These are phyloP conservation scores for Danaus melanippus DNA, from an alignment of 1,140 invertebrate genomes.

Conservation along the genomic window DNA sequence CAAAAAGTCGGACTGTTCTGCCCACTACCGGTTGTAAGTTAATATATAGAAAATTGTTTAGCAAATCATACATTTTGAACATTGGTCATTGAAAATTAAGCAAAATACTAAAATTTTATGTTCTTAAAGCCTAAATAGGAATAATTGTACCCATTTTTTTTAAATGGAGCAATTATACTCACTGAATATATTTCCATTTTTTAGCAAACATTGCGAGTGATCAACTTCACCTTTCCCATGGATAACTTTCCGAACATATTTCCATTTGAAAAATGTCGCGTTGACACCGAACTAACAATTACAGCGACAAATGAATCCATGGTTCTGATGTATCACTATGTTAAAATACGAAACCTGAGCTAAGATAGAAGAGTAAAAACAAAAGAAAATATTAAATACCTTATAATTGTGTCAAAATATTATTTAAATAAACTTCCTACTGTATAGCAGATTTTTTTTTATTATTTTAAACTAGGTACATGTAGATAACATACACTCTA, in stretches of 20 bases:
- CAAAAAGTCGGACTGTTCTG: constrained; percentile 19
- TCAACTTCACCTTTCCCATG: constrained; percentile 26
- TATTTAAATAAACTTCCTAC: no score
- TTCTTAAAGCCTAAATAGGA: constrained; percentile 1
- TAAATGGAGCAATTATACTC: no score
- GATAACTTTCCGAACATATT: constrained; percentile 29
- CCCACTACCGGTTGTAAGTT: constrained; percentile 29
- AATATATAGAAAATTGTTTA: no score
- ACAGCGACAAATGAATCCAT: constrained; percentile 10
- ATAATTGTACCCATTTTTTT: neutral
- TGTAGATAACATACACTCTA: no score
- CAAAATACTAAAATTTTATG: no score
- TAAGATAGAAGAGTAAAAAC: neutral
- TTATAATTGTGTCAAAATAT: no score
- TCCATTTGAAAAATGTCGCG: constrained; percentile 29
- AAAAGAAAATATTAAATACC: no score
- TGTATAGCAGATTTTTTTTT: no score
- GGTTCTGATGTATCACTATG: constrained; percentile 10
- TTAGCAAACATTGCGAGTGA: constrained; percentile 20
- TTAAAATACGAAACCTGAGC: constrained; percentile 5
- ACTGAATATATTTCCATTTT: constrained; percentile 2
- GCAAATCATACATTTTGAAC: no score
- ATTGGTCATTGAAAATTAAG: no score
- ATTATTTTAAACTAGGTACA: no score
- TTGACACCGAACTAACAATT: constrained; percentile 3